Evolutionary conservation across 1,140 invertebrate species (phyloP), one percentile per base, ranked within the genome.

Genomic region (Drosophila repletoides): DNA sequence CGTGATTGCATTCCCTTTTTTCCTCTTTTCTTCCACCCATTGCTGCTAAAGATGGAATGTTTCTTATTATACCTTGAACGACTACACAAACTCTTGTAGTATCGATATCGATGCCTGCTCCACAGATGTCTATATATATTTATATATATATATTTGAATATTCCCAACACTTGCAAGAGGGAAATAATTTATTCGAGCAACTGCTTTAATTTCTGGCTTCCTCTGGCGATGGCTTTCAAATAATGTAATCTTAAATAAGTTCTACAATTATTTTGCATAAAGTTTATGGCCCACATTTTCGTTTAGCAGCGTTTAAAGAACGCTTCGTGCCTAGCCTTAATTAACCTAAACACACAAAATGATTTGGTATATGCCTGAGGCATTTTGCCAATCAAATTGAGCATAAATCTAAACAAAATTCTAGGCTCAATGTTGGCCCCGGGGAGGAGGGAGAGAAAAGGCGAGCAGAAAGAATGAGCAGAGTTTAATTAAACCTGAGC

Each of bases 331-430:
- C 21, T 19, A 6, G 46, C 19, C 28, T 52, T 55, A 63, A 68
- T 68, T 68, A 68, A 63, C 58, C 65, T 46, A 53, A 52, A 40
- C 48, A 61, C 36, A 53, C 56, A 67, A 61, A 60, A 67, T 49
- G 55, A 66, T 60, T 53, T 63, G 46, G 41, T 64, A 46, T 34
- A 33, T 45, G 59, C 58, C 48, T 40, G 36, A 58, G 74, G 66
- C 79, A 79, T 73, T 84, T 74, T 28, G 40, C 38, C 48, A 84
- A 84, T 84, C 61, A 71, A 74, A 83, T 84, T 84, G 77, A 83
- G 79, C 77, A 84, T 84, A 77, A 77, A 83, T 84, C 65, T 48
- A 83, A 83, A 71, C 52, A 73, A 61, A 71, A 71, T 71, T 64
- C 59, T 60, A 66, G 60, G 22, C 51, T 46, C 31, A 9, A 14